A percentile compares a stretch with the other conserved stretches of the same genome.
These are phyloP conservation scores for Augochlorella aurata DNA, from an alignment of 2,888 invertebrate genomes.

Conservation along the genomic window DNA sequence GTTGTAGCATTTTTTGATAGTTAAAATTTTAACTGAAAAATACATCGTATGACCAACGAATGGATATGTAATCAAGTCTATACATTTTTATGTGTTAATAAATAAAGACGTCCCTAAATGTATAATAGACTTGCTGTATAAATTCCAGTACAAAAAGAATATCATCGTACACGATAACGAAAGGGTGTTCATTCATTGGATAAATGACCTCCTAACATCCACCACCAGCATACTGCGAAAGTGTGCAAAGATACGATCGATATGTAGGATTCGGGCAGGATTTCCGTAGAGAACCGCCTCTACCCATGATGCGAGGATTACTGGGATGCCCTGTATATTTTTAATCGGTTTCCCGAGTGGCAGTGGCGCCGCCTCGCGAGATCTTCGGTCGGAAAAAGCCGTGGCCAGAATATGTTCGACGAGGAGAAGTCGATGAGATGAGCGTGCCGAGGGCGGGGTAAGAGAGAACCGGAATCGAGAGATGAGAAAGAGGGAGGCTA, in stretches of 20 bases:
- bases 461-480: not conserved
- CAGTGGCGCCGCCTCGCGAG: conserved; percentile 15
- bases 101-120: no score
- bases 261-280: not conserved
- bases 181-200: no score
- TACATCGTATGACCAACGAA: no score
- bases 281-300: not conserved
- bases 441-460: not conserved
- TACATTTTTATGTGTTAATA: no score
- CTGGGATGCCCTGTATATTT: conserved; percentile 39
- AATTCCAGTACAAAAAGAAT: no score
- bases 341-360: conserved; percentile 36
- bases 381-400: conserved; percentile 33
- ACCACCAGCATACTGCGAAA: no score
- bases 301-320: not conserved
- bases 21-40: no score
- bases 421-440: not conserved
- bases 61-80: no score
- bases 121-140: no score
- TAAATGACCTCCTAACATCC: no score
- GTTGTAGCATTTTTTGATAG: no score
- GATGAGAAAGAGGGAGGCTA: not conserved
- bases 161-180: no score
- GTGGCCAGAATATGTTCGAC: conserved; percentile 12
- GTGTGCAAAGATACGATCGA: not conserved